Conservation (phyloP, 2,113 vertebrate species). For the Lepisosteus osseus region DNA sequence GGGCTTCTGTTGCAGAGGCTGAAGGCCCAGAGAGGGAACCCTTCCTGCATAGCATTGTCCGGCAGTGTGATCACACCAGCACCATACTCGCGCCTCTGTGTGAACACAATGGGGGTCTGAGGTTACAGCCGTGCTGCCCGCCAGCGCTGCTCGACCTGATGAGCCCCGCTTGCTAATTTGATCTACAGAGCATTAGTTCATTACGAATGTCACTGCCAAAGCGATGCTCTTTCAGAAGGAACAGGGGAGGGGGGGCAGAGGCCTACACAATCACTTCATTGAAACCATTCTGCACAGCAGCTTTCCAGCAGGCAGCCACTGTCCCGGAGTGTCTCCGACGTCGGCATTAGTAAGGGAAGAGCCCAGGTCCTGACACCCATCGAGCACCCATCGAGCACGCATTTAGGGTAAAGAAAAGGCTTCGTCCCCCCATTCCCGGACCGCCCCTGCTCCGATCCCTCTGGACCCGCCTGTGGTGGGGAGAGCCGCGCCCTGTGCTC, state of each 20-base stretch:
- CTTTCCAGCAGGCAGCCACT: not conserved
- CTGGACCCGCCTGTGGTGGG: too few relatives aligned
- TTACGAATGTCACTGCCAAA: conserved; percentile 30
- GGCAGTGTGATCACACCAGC: not conserved
- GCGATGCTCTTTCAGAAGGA: conserved; percentile 20
- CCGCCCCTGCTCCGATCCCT: too few relatives aligned
- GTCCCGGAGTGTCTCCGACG: too few relatives aligned
- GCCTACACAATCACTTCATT: conserved; percentile 21
- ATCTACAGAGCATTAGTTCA: conserved; percentile 24
- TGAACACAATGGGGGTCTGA: not conserved
- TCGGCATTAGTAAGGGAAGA: too few relatives aligned
- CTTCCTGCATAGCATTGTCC: not conserved
- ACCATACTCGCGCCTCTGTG: not conserved
- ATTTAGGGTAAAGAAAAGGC: too few relatives aligned
- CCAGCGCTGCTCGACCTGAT: conserved; percentile 13
- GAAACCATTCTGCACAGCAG: conserved; percentile 15
- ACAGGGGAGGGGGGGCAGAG: conserved; percentile 14
- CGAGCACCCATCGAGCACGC: too few relatives aligned
- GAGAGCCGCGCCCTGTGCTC: too few relatives aligned
- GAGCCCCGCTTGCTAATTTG: conserved; percentile 27
- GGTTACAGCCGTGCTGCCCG: not conserved
- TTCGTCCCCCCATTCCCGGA: too few relatives aligned
- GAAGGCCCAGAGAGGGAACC: too few relatives aligned
- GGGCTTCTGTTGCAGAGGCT: too few relatives aligned
- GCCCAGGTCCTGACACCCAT: too few relatives aligned